These are phyloP conservation scores for Himalopsyche tibetana DNA, from an alignment of 2,888 invertebrate genomes.

Conservation along the genomic window DNA sequence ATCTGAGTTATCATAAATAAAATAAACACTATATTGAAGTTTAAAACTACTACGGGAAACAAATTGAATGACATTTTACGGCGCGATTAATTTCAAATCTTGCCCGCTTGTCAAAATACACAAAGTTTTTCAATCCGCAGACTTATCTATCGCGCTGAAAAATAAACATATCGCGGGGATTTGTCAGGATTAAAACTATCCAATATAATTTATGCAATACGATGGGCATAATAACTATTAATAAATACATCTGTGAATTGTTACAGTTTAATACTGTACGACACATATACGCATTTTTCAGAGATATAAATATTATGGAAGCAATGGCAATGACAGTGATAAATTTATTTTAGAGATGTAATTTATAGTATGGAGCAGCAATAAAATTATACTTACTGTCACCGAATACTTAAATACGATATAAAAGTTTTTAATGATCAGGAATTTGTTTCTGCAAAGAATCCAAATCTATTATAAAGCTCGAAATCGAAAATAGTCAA, in stretches of 20 bases:
- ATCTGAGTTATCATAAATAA: no score
- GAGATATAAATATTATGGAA: background rate
- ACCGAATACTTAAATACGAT: constrained; percentile 5
- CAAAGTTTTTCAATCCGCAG: background rate
- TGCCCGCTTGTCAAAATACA: constrained; percentile 23
- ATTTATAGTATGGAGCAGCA: background rate
- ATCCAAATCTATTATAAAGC: no score
- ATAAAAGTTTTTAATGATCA: constrained; percentile 16
- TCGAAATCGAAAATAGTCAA: no score
- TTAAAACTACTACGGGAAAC: background rate
- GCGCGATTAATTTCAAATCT: background rate
- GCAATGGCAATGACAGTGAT: background rate
- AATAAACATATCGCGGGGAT: background rate
- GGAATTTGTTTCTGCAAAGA: no score
- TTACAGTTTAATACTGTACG: background rate
- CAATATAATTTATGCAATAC: background rate
- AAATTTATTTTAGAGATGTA: background rate
- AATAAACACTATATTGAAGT: background rate
- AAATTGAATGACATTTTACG: background rate
- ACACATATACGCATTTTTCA: background rate
- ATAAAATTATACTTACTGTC: constrained; percentile 23
- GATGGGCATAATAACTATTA: background rate
- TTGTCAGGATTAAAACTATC: background rate
- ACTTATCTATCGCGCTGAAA: background rate
- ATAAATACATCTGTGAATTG: background rate